Conservation (phyloP, 2,888 invertebrate species). For the Acronicta leporina region DNA sequence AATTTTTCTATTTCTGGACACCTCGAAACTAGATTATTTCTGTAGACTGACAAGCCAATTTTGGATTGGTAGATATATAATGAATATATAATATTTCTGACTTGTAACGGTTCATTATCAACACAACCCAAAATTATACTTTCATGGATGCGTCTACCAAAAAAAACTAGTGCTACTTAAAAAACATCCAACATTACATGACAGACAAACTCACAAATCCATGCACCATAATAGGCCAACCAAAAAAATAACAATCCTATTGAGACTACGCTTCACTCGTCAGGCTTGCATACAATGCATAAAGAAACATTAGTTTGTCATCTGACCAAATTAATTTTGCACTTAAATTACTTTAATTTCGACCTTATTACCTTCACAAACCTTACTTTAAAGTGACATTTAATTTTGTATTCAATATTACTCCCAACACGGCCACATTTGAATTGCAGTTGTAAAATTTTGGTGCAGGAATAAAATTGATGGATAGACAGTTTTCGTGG, state of each 20-base stretch:
- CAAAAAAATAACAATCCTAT: slow-evolving; percentile 61
- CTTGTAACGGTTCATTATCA: slow-evolving; percentile 11
- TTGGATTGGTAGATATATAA: too few species aligned
- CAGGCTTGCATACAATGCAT: slow-evolving; percentile 71
- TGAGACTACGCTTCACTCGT: slow-evolving; percentile 51
- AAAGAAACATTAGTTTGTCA: slow-evolving; percentile 59
- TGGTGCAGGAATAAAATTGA: slow-evolving; percentile 34
- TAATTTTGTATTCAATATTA: slow-evolving; percentile 58
- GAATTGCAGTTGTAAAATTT: slow-evolving; percentile 22
- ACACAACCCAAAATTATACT: slow-evolving; percentile 47
- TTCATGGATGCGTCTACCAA: slow-evolving; percentile 54
- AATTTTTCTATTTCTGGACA: too few species aligned
- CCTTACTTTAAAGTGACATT: slow-evolving; percentile 6
- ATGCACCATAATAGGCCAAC: slow-evolving; percentile 59
- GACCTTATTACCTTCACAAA: slow-evolving; percentile 31
- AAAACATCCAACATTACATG: slow-evolving; percentile 51
- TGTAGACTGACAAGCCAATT: too few species aligned
- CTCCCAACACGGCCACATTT: slow-evolving; percentile 40
- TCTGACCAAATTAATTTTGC: slow-evolving; percentile 34
- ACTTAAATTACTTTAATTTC: slow-evolving; percentile 17
- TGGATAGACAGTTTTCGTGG: slow-evolving; percentile 15
- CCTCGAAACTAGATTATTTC: too few species aligned
- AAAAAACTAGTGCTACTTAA: slow-evolving; percentile 56
- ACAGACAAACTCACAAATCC: slow-evolving; percentile 59
- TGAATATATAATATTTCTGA: too few species aligned